These are phyloP conservation scores for Myrmecophaga tridactyla DNA, from an alignment of 2,113 vertebrate species.

Conservation along the genomic window DNA sequence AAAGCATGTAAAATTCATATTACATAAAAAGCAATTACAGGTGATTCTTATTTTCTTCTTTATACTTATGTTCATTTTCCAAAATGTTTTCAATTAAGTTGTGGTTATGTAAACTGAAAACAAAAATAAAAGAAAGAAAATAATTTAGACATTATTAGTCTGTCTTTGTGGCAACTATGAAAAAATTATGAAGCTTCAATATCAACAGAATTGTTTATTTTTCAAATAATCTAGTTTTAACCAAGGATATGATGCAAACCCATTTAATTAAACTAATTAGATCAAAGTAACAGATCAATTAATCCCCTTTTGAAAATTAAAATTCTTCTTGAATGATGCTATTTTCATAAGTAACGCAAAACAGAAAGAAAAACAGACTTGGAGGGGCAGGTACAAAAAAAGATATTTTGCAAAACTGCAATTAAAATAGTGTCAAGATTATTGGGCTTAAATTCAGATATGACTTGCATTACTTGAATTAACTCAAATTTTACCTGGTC, in stretches of 20 bases:
- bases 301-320: constrained; percentile 71
- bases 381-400: not conserved
- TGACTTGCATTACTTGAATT: not conserved
- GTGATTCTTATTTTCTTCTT: not conserved
- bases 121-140: not conserved
- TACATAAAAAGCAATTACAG: not conserved
- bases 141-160: not conserved
- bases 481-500: not conserved
- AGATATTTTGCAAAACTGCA: not conserved
- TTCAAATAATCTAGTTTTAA: not conserved
- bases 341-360: not conserved
- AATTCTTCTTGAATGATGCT: constrained; percentile 23
- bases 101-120: not conserved
- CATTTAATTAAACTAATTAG: constrained; percentile 71
- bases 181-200: not conserved
- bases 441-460: not conserved
- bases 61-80: not conserved
- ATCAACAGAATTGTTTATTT: not conserved
- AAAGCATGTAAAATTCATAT: not conserved
- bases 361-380: not conserved
- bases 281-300: constrained; percentile 67
- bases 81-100: not conserved
- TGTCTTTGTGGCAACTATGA: constrained; percentile 43
- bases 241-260: constrained; percentile 41
- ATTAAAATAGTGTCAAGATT: constrained; percentile 10